Conservation (phyloP, 2,113 vertebrate genomes). For the Psephotus haematonotus region DNA sequence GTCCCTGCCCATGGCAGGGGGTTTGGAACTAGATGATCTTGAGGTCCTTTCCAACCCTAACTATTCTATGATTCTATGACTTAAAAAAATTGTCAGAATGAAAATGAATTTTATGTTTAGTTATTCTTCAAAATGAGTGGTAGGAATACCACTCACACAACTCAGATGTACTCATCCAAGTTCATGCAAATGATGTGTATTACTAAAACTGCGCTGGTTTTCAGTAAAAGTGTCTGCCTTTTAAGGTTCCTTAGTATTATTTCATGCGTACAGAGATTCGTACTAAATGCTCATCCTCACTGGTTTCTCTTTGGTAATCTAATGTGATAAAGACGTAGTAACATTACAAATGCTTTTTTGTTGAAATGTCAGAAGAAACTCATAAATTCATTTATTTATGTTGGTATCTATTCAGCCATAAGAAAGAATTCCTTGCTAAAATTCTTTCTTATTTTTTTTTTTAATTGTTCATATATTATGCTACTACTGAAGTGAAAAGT, state of each 20-base stretch:
- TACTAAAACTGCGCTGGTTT: not conserved
- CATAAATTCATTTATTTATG: not conserved
- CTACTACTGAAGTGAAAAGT: conserved; percentile 23
- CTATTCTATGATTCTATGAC: too few relatives aligned
- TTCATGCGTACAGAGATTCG: not conserved
- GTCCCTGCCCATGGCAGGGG: too few relatives aligned
- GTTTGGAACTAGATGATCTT: too few relatives aligned
- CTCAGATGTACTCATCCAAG: not conserved
- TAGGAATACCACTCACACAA: not conserved
- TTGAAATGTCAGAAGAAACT: not conserved
- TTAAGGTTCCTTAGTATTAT: not conserved
- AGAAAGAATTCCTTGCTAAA: not conserved
- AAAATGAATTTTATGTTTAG: not conserved
- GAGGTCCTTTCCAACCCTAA: too few relatives aligned
- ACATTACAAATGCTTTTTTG: not conserved
- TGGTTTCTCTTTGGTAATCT: not conserved
- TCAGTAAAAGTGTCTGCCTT: not conserved
- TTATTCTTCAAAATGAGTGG: not conserved
- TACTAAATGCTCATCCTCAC: not conserved
- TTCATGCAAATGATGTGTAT: not conserved
- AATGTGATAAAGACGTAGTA: not conserved
- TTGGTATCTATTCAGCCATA: not conserved
- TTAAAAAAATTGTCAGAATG: not conserved
- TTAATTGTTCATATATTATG: not conserved
- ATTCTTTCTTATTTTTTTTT: not conserved